Conservation (phyloP, 2,797 vertebrate species). For the Lerista edwardsae region DNA sequence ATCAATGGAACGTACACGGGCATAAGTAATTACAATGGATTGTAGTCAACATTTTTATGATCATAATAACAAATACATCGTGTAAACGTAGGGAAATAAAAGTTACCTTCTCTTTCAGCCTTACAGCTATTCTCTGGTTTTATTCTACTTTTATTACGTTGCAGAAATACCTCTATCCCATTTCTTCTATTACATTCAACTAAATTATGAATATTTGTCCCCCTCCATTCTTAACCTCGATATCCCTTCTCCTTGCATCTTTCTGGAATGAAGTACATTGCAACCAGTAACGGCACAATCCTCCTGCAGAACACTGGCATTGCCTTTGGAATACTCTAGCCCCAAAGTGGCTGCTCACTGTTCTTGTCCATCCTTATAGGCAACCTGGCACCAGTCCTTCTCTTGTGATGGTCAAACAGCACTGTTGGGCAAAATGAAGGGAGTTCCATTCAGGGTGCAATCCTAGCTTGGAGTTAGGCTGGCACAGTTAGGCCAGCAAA, state of each 20-base stretch:
- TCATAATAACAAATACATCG: not conserved
- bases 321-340: not conserved
- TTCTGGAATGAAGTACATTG: constrained; percentile 52
- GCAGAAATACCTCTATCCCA: constrained; percentile 6
- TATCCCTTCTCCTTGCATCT: constrained; percentile 38
- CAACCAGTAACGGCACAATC: constrained; percentile 41
- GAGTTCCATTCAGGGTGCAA: not conserved
- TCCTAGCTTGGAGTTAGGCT: too few relatives aligned
- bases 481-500: too few relatives aligned
- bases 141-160: not conserved
- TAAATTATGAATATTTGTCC: constrained; percentile 59
- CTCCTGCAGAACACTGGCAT: not conserved
- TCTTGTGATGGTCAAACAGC: too few relatives aligned
- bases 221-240: constrained; percentile 41
- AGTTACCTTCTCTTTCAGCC: rapidly evolving
- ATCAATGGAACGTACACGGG: too few relatives aligned
- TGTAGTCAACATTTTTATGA: not conserved
- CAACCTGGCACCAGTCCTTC: too few relatives aligned
- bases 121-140: constrained; percentile 10
- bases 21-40: not conserved
- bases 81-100: too few relatives aligned
- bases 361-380: not conserved
- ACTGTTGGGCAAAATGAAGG: not conserved
- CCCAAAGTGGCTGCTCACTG: not conserved
- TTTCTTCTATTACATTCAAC: constrained; percentile 32